Evolutionary conservation across 2,797 vertebrate genomes (phyloP).

Genomic region (Semotilus atromaculatus): DNA sequence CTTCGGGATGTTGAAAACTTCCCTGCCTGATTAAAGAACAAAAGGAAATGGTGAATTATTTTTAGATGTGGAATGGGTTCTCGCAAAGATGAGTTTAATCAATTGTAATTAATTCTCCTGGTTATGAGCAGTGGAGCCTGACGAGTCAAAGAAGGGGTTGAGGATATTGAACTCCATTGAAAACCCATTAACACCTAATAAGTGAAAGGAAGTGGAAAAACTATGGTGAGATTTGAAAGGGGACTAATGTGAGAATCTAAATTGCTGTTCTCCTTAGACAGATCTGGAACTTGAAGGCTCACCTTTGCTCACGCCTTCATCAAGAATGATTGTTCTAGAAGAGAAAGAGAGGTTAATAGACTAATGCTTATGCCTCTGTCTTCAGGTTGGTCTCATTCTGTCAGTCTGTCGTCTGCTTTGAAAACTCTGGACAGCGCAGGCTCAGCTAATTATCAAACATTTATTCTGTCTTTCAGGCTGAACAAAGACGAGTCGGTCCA

Average conservation of each 20-base stretch:
- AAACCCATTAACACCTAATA: slow-evolving; percentile 62
- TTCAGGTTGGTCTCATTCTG: slow-evolving; percentile 51
- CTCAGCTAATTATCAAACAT: slow-evolving; percentile 56
- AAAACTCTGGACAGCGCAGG: slow-evolving; percentile 31
- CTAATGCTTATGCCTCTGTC: slow-evolving; percentile 30
- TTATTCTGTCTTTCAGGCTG: slow-evolving; percentile 45
- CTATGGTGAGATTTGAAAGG: slow-evolving; percentile 48
- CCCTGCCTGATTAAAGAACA: slow-evolving; percentile 62
- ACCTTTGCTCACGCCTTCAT: slow-evolving; percentile 16
- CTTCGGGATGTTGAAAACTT: slow-evolving; percentile 60
- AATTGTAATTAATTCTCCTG: slow-evolving; percentile 76
- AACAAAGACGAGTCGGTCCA: slow-evolving; percentile 41
- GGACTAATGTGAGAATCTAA: slow-evolving; percentile 51
- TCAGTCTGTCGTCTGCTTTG: slow-evolving; percentile 26
- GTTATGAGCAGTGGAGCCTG: slow-evolving; percentile 59
- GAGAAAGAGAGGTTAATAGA: slow-evolving; percentile 34
- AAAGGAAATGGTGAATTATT: slow-evolving; percentile 71
- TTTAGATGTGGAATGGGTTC: slow-evolving; percentile 69
- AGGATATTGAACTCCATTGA: slow-evolving; percentile 64
- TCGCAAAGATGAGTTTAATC: slow-evolving; percentile 72
- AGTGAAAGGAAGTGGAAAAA: slow-evolving; percentile 38
- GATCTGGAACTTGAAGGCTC: slow-evolving; percentile 37
- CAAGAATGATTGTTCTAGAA: slow-evolving; percentile 19
- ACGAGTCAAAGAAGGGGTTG: slow-evolving; percentile 57
- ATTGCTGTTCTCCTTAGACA: slow-evolving; percentile 39